Evolutionary conservation across 2,888 invertebrate genomes (phyloP).

Genomic region (Cremastinae sp.): DNA sequence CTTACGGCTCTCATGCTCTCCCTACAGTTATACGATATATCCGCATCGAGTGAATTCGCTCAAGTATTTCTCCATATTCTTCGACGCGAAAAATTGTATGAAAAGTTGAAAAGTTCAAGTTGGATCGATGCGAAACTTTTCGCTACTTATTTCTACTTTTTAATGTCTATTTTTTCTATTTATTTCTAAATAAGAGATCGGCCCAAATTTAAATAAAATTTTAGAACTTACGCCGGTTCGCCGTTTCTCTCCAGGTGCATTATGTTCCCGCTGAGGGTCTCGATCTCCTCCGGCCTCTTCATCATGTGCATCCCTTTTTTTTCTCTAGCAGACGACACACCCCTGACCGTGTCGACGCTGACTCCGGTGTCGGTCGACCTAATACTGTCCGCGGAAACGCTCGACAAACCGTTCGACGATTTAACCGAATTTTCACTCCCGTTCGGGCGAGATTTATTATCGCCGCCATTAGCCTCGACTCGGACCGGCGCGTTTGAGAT

Average conservation of each 20-base stretch:
- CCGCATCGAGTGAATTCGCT: slow-evolving; percentile 20
- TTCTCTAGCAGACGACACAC: slow-evolving; percentile 77
- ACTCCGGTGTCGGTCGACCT: slow-evolving; percentile 78
- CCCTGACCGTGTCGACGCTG: slow-evolving; percentile 76
- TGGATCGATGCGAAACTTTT: too few species aligned
- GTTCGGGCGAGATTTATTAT: slow-evolving; percentile 52
- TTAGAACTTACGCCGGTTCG: slow-evolving; percentile 72
- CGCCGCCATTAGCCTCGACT: slow-evolving; percentile 43
- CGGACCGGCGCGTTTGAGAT: not conserved
- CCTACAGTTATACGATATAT: slow-evolving; percentile 20
- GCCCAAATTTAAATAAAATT: not conserved
- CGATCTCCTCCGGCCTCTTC: slow-evolving; percentile 76
- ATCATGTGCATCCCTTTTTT: slow-evolving; percentile 75
- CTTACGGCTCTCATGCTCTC: slow-evolving; percentile 53
- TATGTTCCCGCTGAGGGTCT: slow-evolving; percentile 77
- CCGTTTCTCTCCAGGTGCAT: slow-evolving; percentile 72
- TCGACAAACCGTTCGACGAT: slow-evolving; percentile 72
- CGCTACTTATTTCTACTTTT: too few species aligned
- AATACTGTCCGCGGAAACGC: slow-evolving; percentile 72
- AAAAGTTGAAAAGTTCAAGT: too few species aligned
- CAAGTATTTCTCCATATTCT: too few species aligned
- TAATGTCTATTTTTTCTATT: too few species aligned
- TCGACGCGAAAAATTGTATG: too few species aligned
- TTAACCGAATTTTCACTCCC: slow-evolving; percentile 71
- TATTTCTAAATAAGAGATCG: too few species aligned